phyloP scores from a whole-genome alignment of 1,140 invertebrate genomes.

The Drosophila busckii region DNA sequence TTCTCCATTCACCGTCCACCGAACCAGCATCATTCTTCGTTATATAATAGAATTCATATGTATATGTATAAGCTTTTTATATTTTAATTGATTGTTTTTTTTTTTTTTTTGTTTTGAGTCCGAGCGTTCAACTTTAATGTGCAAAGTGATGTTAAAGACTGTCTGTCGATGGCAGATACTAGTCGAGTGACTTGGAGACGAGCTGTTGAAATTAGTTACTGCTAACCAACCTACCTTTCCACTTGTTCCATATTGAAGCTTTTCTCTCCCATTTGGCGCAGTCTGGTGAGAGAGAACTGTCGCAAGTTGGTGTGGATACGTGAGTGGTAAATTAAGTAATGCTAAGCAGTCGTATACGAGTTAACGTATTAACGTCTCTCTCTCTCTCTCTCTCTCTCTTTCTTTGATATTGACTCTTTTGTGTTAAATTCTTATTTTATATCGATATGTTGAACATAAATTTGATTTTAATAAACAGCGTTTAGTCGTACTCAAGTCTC shows the following conservation, averaged over 20 bases:
- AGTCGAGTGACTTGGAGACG: too few relatives aligned
- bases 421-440: not conserved
- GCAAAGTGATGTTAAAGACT: constrained; percentile 58
- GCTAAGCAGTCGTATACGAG: constrained; percentile 22
- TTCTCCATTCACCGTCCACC: too few relatives aligned
- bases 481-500: too few relatives aligned
- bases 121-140: constrained; percentile 31
- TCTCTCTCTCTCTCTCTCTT: constrained; percentile 12
- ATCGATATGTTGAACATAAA: constrained; percentile 3
- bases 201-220: too few relatives aligned
- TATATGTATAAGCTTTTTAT: constrained; percentile 1
- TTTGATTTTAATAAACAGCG: not conserved
- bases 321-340: constrained; percentile 61
- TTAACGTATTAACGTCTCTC: constrained; percentile 26
- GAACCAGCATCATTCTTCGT: too few relatives aligned
- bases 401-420: not conserved
- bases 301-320: constrained; percentile 25
- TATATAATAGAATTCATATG: not conserved
- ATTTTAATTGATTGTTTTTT: constrained; percentile 6
- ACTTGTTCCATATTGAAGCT: too few relatives aligned
- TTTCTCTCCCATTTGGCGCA: too few relatives aligned
- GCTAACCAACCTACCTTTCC: too few relatives aligned
- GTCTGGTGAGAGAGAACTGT: constrained; percentile 12
- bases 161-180: constrained; percentile 30
- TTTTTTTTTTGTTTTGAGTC: constrained; percentile 6